Evolutionary conservation across 2,797 vertebrate genomes (phyloP), one percentile per base, ranked within the genome.

Genomic region (Acanthopagrus latus): DNA sequence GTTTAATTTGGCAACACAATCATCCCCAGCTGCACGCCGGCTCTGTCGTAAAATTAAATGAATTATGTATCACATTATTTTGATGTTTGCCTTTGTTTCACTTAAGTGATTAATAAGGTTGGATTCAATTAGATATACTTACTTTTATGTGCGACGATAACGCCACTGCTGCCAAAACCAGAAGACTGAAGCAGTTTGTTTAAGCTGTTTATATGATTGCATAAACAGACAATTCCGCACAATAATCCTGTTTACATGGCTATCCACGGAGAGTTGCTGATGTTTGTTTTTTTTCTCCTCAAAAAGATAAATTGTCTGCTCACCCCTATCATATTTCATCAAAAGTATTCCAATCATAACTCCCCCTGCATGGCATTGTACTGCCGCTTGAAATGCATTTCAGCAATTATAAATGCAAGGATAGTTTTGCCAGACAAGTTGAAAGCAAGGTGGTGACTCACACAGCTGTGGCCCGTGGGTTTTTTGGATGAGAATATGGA

Each of bases 211-310:
- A 85, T 81, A 67, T 71, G 76, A 82, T 66, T 74, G 58, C 74
- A 80, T 73, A 81, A 84, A 89, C 73, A 80, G 76, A 80, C 76
- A 82, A 82, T 77, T 72, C 47, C 38, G 51, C 4, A 76, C 75
- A 86, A 78, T 80, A 90, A 89, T 86, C 77, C 69, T 78, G 74
- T 86, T 83, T 87, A 86, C 80, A 74, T 11, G 74, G 63, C 73
- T 50, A 56, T 75, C 65, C 64, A 59, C 12, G 48, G 41, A 64
- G 13, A 64, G 57, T 18, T 76, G 59, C 64, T 33, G 20, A 55
- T 62, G 74, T 29, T 51, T 25, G n/a, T 23, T 33, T 46, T 41
- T 27, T 43, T 62, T 41, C 56, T n/a, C 18, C 44, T 48, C 43
- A 44, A 74, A 74, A 85, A 64, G 64, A 84, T 64, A 60, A 87